Evolutionary conservation across 2,888 invertebrate species (phyloP).

Genomic region (Sympetrum striolatum): DNA sequence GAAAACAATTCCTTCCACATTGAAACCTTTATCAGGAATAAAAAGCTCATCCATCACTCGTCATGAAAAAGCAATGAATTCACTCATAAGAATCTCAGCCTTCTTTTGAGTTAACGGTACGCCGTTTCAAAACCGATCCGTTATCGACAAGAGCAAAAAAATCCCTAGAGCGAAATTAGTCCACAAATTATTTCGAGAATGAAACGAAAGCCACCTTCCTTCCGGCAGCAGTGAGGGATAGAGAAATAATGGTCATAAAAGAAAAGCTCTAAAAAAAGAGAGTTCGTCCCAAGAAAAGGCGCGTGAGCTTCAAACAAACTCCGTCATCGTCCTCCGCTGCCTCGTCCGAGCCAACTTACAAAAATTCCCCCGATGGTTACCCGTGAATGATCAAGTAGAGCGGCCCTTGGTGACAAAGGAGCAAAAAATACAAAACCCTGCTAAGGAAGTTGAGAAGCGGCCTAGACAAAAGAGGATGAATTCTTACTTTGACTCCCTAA

Average conservation of each 20-base stretch:
- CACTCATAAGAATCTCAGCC: background rate
- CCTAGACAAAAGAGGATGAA: background rate
- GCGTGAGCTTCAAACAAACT: too few relatives aligned
- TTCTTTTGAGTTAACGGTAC: background rate
- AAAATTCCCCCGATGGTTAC: background rate
- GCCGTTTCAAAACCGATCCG: background rate
- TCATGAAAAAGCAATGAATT: too few relatives aligned
- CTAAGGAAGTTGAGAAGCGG: background rate
- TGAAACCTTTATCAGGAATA: background rate
- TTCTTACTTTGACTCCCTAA: too few relatives aligned
- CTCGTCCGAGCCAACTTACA: too few relatives aligned
- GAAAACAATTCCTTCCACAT: background rate
- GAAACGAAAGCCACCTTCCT: background rate
- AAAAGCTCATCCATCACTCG: background rate
- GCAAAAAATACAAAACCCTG: background rate
- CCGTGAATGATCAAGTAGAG: background rate
- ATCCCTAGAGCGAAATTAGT: background rate
- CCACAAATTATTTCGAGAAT: background rate
- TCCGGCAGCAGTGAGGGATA: background rate
- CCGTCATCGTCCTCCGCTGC: too few relatives aligned
- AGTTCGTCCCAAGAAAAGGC: background rate
- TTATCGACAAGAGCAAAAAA: background rate
- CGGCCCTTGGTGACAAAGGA: background rate
- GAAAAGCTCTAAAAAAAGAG: background rate
- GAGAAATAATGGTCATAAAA: background rate